Evolutionary conservation across 64 coral and sea anemone genomes (phyloP), one percentile per base, ranked within the genome.

Genomic region (Pocillopora verrucosa): DNA sequence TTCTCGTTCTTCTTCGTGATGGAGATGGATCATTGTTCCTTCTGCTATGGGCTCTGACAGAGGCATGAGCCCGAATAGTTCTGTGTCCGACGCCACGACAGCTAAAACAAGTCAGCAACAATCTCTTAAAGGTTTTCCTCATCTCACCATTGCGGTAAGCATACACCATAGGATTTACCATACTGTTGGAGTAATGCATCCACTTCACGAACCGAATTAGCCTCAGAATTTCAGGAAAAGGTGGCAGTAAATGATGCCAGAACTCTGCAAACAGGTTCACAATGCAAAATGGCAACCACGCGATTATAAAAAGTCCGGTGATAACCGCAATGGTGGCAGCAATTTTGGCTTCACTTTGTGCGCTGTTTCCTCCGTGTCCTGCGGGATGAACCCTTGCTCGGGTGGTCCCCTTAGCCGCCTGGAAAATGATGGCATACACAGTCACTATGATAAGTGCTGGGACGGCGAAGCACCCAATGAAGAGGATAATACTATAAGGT

Each of bases 181-280:
- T 87, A 56, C 95, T 97, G 88, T 97, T 97, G 34, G 88, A 89
- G n/a, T 93, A 97, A 38, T 97, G 95, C 95, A 97, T 97, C 95
- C 91, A 97, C 63, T 97, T 97, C 1, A 97, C 95, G 83, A 97
- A 97, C 22, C 95, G 83, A 4, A 97, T 60, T 15, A 97, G 76
- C 24, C 95, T 80, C 30, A 69, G 56, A 60, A 84, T 20, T 35
- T 68, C 88, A 25, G 61, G 79, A 24, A 58, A 84, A 0, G 82
- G 59, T 7, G 95, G 95, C 22, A 97, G 61, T 60, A 88, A 90
- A 16, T 67, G 16, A 2, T 17, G 22, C 24, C 95, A 93, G 74
- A 97, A 97, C 30, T 72, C 81, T 38, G 80, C 95, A 0, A 94
- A 59, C 51, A 97, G 34, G 16, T 89, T 97, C 16, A 79, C 77